A percentile compares a stretch with the other conserved stretches of the same genome.
Evolutionary conservation across 2,888 invertebrate species (phyloP).

Genomic region (Mechanitis messenoides): DNA sequence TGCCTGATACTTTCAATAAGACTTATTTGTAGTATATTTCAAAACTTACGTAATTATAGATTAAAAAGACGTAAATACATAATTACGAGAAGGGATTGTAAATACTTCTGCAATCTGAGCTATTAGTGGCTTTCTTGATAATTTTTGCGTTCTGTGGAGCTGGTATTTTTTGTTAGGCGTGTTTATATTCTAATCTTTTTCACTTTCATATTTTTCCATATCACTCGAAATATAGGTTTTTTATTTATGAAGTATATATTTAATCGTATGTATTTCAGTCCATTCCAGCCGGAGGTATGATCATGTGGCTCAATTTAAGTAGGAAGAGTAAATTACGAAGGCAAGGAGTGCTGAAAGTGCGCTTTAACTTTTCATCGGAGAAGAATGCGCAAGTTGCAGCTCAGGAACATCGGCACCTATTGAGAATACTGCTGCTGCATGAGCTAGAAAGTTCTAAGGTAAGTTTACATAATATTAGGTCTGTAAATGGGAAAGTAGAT

Average conservation of each 20-base stretch:
- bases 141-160: too few relatives aligned
- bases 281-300: conserved; percentile 94
- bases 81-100: too few relatives aligned
- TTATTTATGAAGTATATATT: not conserved
- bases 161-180: not conserved
- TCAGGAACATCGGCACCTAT: conserved; percentile 88
- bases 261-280: conserved; percentile 74
- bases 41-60: too few relatives aligned
- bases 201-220: not conserved
- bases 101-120: too few relatives aligned
- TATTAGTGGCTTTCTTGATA: too few relatives aligned
- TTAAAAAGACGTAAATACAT: too few relatives aligned
- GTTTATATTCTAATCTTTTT: not conserved
- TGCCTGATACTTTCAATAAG: too few relatives aligned
- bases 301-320: conserved; percentile 94
- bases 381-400: conserved; percentile 90
- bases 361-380: conserved; percentile 89
- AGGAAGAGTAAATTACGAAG: conserved; percentile 88
- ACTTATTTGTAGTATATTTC: too few relatives aligned
- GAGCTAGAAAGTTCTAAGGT: conserved; percentile 88
- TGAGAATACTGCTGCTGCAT: conserved; percentile 85
- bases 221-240: not conserved
- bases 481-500: too few relatives aligned
- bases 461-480: conserved; percentile 16
- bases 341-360: conserved; percentile 91